These are phyloP conservation scores for Nasonia giraulti DNA, from an alignment of 1,140 invertebrate species.

Conservation along the genomic window DNA sequence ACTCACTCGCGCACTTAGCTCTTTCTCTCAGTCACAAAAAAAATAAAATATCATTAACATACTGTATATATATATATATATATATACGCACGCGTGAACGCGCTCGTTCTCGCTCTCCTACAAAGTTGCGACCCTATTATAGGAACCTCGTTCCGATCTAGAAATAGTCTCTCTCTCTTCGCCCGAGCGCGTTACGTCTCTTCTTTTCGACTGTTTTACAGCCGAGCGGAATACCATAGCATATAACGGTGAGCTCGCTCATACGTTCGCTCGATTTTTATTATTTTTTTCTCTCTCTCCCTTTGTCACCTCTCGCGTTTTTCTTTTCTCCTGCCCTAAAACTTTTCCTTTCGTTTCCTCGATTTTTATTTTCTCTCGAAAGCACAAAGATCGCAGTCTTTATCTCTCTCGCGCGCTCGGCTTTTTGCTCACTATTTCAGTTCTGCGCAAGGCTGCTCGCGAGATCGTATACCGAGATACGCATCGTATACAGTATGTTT, in stretches of 20 bases:
- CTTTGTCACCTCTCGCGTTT: background rate
- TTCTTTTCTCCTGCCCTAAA: background rate
- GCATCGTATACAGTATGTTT: slow-evolving; percentile 4
- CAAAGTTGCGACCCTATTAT: slow-evolving; percentile 50
- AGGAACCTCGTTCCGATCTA: slow-evolving; percentile 49
- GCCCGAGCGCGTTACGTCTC: slow-evolving; percentile 33
- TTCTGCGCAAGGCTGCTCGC: background rate
- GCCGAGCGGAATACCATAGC: background rate
- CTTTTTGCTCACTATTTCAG: slow-evolving; percentile 13
- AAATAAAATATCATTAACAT: slow-evolving; percentile 41
- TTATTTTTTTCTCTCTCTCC: background rate
- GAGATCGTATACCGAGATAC: slow-evolving; percentile 20
- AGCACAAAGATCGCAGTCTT: slow-evolving; percentile 50
- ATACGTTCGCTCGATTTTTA: slow-evolving; percentile 18
- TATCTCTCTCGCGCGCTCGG: slow-evolving; percentile 43
- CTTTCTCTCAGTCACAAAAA: slow-evolving; percentile 45
- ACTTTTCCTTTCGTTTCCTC: background rate
- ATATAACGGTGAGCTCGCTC: background rate
- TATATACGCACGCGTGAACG: background rate
- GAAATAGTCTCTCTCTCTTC: slow-evolving; percentile 46
- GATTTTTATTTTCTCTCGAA: slow-evolving; percentile 12
- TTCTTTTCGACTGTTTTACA: slow-evolving; percentile 25
- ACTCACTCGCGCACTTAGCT: background rate
- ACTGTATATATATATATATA: no score
- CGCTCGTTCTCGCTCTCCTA: slow-evolving; percentile 35